Conservation (phyloP, 2,888 invertebrate species). For the Aromia moschata region DNA sequence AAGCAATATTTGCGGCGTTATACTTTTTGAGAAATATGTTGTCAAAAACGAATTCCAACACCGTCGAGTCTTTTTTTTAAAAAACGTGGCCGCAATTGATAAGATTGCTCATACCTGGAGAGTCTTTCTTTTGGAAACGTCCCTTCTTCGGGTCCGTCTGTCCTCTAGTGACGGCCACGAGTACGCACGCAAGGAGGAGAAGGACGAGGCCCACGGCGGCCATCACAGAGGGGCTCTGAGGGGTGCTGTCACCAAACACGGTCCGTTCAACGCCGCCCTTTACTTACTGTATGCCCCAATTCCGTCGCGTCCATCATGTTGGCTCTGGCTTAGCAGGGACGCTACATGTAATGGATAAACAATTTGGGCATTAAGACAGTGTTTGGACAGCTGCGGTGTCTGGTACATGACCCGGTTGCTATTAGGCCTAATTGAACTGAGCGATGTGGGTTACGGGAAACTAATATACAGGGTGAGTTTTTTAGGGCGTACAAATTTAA, state of each 20-base stretch:
- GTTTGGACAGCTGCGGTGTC: background rate
- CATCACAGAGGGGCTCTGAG: conserved; percentile 20
- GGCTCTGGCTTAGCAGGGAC: background rate
- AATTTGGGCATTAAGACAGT: conserved; percentile 5
- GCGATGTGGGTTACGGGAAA: no score
- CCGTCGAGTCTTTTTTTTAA: no score
- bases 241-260: conserved; percentile 20
- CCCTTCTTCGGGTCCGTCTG: conserved; percentile 14
- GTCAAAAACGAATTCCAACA: no score
- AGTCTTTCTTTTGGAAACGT: conserved; percentile 19
- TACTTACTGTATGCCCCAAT: conserved; percentile 18
- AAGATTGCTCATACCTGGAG: conserved; percentile 26
- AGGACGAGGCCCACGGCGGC: conserved; percentile 24
- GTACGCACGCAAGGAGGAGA: conserved; percentile 25
- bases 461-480: no score
- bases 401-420: background rate
- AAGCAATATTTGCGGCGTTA: no score
- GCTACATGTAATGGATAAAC: background rate
- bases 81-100: no score
- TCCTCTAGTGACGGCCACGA: conserved; percentile 15
- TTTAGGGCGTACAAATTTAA: no score
- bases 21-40: no score
- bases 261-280: conserved; percentile 22
- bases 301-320: conserved; percentile 3
- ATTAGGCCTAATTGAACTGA: background rate